phyloP scores from a whole-genome alignment of 2,888 invertebrate species.

The Diaphora mendica region DNA sequence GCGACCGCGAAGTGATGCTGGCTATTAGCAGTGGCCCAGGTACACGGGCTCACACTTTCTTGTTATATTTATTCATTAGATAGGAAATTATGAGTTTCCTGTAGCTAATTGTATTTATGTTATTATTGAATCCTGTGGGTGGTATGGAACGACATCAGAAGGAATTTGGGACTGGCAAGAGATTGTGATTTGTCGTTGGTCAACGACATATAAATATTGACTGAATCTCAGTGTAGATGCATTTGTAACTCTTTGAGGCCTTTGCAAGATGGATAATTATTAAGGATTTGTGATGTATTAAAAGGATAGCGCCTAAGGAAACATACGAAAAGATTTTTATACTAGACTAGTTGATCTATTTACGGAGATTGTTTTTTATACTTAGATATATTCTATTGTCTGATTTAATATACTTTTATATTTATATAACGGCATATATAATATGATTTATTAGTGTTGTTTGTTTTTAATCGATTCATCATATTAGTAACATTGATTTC shows the following conservation, averaged over 20 bases:
- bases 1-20: constrained; percentile 84
- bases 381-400: constrained; percentile 87
- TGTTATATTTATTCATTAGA: constrained; percentile 86
- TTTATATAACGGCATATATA: constrained; percentile 81
- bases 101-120: constrained; percentile 86
- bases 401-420: constrained; percentile 86
- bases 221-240: constrained; percentile 87
- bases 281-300: constrained; percentile 87
- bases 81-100: constrained; percentile 86
- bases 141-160: constrained; percentile 82
- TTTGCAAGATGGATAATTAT: constrained; percentile 86
- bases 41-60: constrained; percentile 73
- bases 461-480: constrained; percentile 85
- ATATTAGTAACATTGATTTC: constrained; percentile 77
- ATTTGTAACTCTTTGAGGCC: constrained; percentile 87
- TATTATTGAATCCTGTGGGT: constrained; percentile 82
- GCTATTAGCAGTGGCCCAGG: constrained; percentile 77
- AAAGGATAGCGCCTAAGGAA: constrained; percentile 87
- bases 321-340: constrained; percentile 87
- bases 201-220: constrained; percentile 87
- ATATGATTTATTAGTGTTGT: constrained; percentile 86
- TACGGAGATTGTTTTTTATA: constrained; percentile 88
- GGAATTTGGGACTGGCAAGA: constrained; percentile 83
- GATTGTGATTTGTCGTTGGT: constrained; percentile 87
- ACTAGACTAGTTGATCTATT: constrained; percentile 87